Evolutionary conservation across 2,113 vertebrate genomes (phyloP).

Genomic region (Stigmatopora argus): DNA sequence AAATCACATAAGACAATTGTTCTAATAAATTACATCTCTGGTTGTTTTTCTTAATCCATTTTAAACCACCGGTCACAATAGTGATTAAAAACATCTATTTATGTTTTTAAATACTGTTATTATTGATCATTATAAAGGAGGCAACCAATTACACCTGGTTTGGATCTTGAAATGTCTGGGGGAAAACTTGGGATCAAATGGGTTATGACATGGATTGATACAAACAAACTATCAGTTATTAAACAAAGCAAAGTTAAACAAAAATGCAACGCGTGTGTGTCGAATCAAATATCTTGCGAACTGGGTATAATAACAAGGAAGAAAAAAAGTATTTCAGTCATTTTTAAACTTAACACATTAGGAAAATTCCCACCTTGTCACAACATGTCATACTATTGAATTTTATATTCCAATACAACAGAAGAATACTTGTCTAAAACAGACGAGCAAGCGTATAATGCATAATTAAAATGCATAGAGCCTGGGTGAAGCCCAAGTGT

Average conservation of each 20-base stretch:
- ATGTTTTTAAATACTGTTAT: too few relatives aligned
- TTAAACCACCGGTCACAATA: too few relatives aligned
- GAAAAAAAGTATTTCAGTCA: not conserved
- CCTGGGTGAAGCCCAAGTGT: conserved; percentile 24
- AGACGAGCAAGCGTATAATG: conserved; percentile 24
- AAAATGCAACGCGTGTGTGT: not conserved
- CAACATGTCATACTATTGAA: conserved; percentile 9
- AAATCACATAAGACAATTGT: not conserved
- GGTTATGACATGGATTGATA: not conserved
- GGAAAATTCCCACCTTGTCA: conserved; percentile 11
- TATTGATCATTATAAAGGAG: too few relatives aligned
- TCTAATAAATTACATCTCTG: not conserved
- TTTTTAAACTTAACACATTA: not conserved
- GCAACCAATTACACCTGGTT: too few relatives aligned
- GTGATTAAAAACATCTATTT: too few relatives aligned
- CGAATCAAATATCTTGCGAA: conserved; percentile 1
- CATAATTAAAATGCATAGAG: conserved; percentile 42
- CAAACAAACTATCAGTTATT: not conserved
- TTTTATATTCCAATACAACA: conserved; percentile 1
- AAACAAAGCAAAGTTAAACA: too few relatives aligned
- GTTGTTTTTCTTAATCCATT: not conserved
- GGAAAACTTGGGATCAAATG: too few relatives aligned
- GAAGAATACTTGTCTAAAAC: conserved; percentile 18
- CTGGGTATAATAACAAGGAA: not conserved
- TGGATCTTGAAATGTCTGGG: too few relatives aligned